Percentiles rank a stretch among this genome's conserved stretches.
Evolutionary conservation across 2,888 invertebrate genomes (phyloP).

Genomic region (Ligdia adustata): DNA sequence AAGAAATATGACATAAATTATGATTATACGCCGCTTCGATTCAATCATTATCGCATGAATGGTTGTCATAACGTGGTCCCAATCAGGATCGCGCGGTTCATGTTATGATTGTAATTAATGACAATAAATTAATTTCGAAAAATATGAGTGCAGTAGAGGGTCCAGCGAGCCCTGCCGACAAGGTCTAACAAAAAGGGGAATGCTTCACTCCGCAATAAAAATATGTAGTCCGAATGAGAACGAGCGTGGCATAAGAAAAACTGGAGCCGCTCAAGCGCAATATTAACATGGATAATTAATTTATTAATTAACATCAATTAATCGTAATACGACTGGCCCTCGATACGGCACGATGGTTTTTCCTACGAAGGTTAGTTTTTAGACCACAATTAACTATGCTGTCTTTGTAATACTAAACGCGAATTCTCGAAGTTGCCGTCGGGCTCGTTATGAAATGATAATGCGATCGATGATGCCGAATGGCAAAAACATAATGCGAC

Average conservation of each 20-base stretch:
- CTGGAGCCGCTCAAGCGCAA: constrained; percentile 64
- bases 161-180: constrained; percentile 47
- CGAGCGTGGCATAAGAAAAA: constrained; percentile 65
- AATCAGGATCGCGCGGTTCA: constrained; percentile 54
- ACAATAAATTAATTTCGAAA: constrained; percentile 68
- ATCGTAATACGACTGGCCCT: constrained; percentile 63
- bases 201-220: constrained; percentile 58
- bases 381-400: constrained; percentile 57
- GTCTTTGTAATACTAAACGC: constrained; percentile 53
- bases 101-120: constrained; percentile 54
- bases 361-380: constrained; percentile 66
- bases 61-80: constrained; percentile 55
- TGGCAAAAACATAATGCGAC: constrained; percentile 42
- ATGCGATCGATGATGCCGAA: constrained; percentile 35
- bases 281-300: constrained; percentile 80
- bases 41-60: constrained; percentile 58
- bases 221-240: constrained; percentile 62
- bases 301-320: constrained; percentile 81
- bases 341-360: constrained; percentile 68
- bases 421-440: constrained; percentile 57
- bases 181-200: constrained; percentile 60
- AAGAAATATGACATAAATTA: constrained; percentile 68
- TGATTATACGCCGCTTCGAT: constrained; percentile 46
- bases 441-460: constrained; percentile 50
- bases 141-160: constrained; percentile 47